phyloP scores from a whole-genome alignment of 2,113 vertebrate species.

The Cryptotis parvus region DNA sequence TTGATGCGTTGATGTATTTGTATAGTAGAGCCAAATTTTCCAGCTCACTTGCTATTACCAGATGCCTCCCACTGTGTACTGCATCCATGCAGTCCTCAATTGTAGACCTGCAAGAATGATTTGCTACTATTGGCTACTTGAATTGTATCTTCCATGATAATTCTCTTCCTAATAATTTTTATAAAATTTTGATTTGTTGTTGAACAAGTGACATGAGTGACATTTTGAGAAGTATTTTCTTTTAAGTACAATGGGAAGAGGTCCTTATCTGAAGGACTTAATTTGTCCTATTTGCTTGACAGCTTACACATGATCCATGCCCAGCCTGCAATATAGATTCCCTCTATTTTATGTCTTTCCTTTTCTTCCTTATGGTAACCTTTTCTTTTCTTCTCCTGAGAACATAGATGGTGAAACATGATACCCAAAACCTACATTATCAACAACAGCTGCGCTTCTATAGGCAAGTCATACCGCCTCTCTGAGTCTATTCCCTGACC shows the following conservation, averaged over 20 bases:
- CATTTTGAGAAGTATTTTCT: neutral
- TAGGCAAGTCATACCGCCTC: neutral
- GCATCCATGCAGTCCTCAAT: neutral
- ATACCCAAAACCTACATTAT: neutral
- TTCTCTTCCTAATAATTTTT: constrained; percentile 21
- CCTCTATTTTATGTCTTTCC: neutral
- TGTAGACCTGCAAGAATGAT: neutral
- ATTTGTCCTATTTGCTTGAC: neutral
- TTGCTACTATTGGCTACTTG: neutral
- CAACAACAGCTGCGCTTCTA: neutral
- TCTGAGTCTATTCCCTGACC: neutral
- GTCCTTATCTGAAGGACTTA: neutral
- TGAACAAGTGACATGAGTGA: neutral
- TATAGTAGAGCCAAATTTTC: neutral
- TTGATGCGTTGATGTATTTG: constrained; percentile 30
- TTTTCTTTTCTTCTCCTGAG: neutral
- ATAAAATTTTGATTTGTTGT: neutral
- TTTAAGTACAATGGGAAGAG: neutral
- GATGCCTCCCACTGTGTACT: neutral
- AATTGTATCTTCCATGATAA: constrained; percentile 20
- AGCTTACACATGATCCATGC: neutral
- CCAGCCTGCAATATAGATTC: neutral
- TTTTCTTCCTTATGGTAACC: neutral
- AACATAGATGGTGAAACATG: neutral
- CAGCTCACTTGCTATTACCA: neutral